phyloP scores from a whole-genome alignment of 2,888 invertebrate genomes.

The Heliothis peltigera region DNA sequence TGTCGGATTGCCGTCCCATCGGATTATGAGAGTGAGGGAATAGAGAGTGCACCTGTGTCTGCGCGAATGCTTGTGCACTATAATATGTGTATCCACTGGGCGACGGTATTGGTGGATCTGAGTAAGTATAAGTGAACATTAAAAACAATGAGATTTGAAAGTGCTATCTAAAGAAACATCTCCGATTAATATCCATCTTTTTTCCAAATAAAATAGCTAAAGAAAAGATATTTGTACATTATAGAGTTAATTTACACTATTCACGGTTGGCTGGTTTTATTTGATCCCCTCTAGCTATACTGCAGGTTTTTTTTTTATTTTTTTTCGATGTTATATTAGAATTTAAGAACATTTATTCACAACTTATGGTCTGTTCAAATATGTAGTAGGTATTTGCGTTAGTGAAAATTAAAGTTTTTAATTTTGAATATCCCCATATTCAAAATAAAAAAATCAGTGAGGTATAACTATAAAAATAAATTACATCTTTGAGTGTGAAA shows the following conservation, averaged over 20 bases:
- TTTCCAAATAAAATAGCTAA: not conserved
- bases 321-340: constrained; percentile 15
- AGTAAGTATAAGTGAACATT: no score
- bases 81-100: no score
- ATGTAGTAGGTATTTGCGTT: constrained; percentile 7
- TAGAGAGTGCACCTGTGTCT: no score
- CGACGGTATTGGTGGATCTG: no score
- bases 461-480: not conserved
- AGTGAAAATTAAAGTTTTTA: constrained; percentile 21
- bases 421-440: no score
- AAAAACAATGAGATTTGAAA: no score
- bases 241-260: constrained; percentile 2
- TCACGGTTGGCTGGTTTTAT: constrained; percentile 25
- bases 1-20: no score
- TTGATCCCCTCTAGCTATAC: constrained; percentile 10
- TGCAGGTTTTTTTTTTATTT: constrained; percentile 12
- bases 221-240: not conserved
- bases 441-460: constrained; percentile 5
- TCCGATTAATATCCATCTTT: not conserved
- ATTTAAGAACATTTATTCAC: constrained; percentile 8
- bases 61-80: no score
- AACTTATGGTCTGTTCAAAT: constrained; percentile 27
- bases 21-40: no score
- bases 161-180: no score
- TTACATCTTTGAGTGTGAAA: not conserved